phyloP scores from a whole-genome alignment of 2,888 invertebrate genomes.

The Rhamnusium bicolor region DNA sequence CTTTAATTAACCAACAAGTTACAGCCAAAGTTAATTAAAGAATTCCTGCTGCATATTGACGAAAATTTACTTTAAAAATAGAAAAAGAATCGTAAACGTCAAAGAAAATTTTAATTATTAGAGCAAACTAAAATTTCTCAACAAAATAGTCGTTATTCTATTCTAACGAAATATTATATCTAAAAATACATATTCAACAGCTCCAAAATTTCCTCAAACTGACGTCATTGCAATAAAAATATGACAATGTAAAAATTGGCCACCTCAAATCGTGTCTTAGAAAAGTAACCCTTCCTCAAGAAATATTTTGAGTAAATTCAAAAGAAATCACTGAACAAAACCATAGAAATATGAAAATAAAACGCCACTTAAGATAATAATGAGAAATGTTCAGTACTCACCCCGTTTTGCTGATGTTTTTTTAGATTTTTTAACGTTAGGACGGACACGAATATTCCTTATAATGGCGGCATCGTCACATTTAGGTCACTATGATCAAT shows the following conservation, averaged over 20 bases:
- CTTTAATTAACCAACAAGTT: neutral
- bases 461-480: conserved; percentile 69
- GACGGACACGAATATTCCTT: conserved; percentile 67
- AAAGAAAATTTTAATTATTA: neutral
- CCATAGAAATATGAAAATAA: neutral
- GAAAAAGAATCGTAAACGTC: neutral
- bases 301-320: neutral
- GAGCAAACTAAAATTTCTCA: neutral
- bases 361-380: neutral
- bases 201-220: neutral
- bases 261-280: neutral
- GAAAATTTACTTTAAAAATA: neutral
- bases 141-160: neutral
- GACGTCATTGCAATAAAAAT: conserved; percentile 6
- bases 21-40: no score
- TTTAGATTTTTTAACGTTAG: conserved; percentile 49
- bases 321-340: neutral
- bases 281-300: conserved; percentile 23
- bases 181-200: conserved; percentile 4
- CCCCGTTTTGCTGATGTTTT: conserved; percentile 43
- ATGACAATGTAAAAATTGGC: neutral
- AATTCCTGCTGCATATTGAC: no score
- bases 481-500: conserved; percentile 68
- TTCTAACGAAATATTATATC: neutral
- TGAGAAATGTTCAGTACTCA: conserved; percentile 33